Evolutionary conservation across 2,888 invertebrate species (phyloP).

Genomic region (Gisinianus flammeolus): DNA sequence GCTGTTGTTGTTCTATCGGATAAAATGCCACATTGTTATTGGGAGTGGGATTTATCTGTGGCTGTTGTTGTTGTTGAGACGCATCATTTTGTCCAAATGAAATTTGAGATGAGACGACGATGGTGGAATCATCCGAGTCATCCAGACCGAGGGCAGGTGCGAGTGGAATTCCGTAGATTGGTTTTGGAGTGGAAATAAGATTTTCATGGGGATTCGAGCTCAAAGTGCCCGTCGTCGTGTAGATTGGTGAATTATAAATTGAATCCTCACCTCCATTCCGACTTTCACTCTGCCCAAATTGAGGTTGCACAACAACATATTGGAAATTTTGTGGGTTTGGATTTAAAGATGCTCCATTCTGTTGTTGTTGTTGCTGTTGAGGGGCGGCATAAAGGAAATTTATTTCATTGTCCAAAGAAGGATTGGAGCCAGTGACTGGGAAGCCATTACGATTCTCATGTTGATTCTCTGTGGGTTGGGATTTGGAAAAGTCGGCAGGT

Average conservation of each 20-base stretch:
- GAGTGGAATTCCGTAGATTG: conserved; percentile 55
- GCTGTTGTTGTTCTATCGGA: conserved; percentile 3
- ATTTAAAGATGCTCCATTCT: not conserved
- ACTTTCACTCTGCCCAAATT: not conserved
- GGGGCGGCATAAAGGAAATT: not conserved
- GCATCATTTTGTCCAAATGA: conserved; percentile 2
- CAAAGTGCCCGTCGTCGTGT: not conserved
- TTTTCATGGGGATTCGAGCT: not conserved
- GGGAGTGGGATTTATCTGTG: not conserved
- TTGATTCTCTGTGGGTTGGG: not conserved
- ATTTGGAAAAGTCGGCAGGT: conserved; percentile 15
- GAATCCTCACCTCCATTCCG: not conserved
- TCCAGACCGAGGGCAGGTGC: conserved; percentile 55
- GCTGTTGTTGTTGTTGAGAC: not conserved
- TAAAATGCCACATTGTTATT: not conserved
- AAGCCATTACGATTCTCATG: not conserved
- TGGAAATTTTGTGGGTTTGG: not conserved
- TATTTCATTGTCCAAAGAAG: not conserved
- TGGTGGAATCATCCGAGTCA: not conserved
- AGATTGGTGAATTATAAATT: not conserved
- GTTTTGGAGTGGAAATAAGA: conserved; percentile 39
- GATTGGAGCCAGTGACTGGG: not conserved
- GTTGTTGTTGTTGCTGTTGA: not conserved
- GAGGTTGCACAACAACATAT: not conserved
- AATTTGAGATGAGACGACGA: conserved; percentile 20